Base-by-base conservation (phyloP, 1,140 invertebrate genomes). In the Homalodisca vitripennis region DNA sequence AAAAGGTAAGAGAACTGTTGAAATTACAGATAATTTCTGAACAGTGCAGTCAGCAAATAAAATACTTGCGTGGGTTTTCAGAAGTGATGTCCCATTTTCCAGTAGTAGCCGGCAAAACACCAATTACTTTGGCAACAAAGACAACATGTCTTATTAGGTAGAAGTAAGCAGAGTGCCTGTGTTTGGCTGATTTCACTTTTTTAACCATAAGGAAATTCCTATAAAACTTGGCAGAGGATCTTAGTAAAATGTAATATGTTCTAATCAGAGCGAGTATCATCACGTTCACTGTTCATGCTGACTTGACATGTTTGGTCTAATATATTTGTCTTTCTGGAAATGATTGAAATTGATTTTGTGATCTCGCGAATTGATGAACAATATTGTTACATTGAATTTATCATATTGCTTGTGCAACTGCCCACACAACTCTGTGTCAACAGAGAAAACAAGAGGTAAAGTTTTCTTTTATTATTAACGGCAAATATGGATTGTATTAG, bases 91-190 rank as follows among this genome's bases (percentile, higher is more conserved):
- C 48, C 48, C 48, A 51, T 3, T 51, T 51, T 3, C 22, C 48
- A 10, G 22, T 22, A 20, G 48, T 20, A 3, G n/a, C 48, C 22
- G 48, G 48, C n/a, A 51, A 51, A 51, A 51, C 48, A 3, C 48
- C 48, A 51, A 51, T 6, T 20, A 51, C n/a, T 20, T 51, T 51
- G 17, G 48, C 48, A 12, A 20, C 22, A 20, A 51, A 51, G 48
- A 51, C 48, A 51, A 3, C 6, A 51, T 51, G 48, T 51, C n/a
- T 51, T 20, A 51, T 14, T 20, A 51, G 48, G 48, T 51, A 51
- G 22, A 20, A 51, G 3, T 20, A 51, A 51, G 48, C 3, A n/a
- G 3, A 51, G 6, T 51, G 17, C n/a, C 22, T 51, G 22, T 51
- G 22, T 51, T 3, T 51, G 3, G n/a, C 48, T 3, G 48, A 51